Base-by-base conservation (phyloP, 2,797 vertebrate genomes). In the Columba guinea region DNA sequence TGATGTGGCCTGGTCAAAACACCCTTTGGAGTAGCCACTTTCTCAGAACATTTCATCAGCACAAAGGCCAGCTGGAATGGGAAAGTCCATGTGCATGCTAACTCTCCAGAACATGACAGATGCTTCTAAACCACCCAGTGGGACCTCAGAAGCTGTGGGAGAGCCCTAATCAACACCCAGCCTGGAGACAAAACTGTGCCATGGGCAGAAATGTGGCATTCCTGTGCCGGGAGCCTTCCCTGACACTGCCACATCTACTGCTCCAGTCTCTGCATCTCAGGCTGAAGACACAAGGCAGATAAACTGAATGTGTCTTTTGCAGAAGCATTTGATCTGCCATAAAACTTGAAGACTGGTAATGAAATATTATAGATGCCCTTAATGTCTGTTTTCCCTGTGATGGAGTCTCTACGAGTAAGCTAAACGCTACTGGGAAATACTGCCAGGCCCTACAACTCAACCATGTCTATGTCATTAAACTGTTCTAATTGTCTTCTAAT, bases 381-480 rank as follows among this genome's bases (percentile, higher is more conserved):
- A 34, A 11, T 16, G 18, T 34, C 67, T 11, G 0, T 73, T 73
- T 67, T 32, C 8, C 12, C 26, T 23, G 11, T 48, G 59, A 48
- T 9, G 28, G n/a, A 34, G 24, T 53, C 35, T 64, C 46, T 59
- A 2, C 52, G n/a, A 37, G 58, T 32, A 77, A 64, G 32, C 21
- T 69, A 49, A 73, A 44, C 0, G 2, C 23, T 52, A 3, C 23
- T 0, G 0, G 20, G 28, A 53, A 71, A 71, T 0, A 1, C 18
- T 73, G 37, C 15, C 10, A 11, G 49, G 56, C 26, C 56, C 14
- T 35, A 41, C 26, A 44, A 63, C 32, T 44, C 2, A 1, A 51
- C 16, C 28, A n/a, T 10, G 58, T 24, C 18, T 30, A 8, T 27
- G 46, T 19, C n/a, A 39, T 22, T 46, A 21, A 24, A 20, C 34